Percentiles rank a stretch among this genome's conserved stretches.
Evolutionary conservation across 2,113 vertebrate genomes (phyloP).

Genomic region (Eurystomus gularis): DNA sequence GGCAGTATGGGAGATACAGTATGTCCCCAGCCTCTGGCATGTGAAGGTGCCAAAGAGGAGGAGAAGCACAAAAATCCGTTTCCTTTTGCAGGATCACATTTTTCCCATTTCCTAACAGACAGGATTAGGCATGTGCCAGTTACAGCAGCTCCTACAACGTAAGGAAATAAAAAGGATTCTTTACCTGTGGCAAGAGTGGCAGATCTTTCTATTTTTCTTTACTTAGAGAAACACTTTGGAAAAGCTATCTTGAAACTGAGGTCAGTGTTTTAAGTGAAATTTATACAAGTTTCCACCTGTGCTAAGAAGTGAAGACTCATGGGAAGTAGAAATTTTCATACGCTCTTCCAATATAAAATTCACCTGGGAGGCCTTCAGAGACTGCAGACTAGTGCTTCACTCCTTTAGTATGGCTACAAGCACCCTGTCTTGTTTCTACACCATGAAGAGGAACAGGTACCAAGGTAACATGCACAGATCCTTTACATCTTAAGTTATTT

Average conservation of each 20-base stretch:
- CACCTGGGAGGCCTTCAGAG: not conserved
- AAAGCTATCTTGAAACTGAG: not conserved
- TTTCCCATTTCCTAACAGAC: not conserved
- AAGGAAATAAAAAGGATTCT: not conserved
- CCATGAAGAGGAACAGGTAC: not conserved
- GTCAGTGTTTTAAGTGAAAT: not conserved
- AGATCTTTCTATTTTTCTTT: not conserved
- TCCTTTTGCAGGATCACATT: not conserved
- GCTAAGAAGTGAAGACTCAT: not conserved
- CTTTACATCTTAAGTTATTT: not conserved
- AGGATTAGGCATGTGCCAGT: not conserved
- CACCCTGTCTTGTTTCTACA: not conserved
- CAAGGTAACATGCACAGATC: not conserved
- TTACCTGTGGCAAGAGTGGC: not conserved
- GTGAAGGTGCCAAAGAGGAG: not conserved
- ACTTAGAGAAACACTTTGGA: not conserved
- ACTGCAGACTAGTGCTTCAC: not conserved
- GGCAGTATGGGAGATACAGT: not conserved
- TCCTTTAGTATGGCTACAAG: not conserved
- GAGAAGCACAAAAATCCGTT: not conserved
- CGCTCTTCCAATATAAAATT: not conserved
- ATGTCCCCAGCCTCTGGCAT: not conserved
- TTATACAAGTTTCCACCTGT: not conserved
- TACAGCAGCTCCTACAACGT: not conserved
- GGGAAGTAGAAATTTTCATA: not conserved